Evolutionary conservation across 1,140 invertebrate species (phyloP), one percentile per base, ranked within the genome.

Genomic region (Varroa destructor): DNA sequence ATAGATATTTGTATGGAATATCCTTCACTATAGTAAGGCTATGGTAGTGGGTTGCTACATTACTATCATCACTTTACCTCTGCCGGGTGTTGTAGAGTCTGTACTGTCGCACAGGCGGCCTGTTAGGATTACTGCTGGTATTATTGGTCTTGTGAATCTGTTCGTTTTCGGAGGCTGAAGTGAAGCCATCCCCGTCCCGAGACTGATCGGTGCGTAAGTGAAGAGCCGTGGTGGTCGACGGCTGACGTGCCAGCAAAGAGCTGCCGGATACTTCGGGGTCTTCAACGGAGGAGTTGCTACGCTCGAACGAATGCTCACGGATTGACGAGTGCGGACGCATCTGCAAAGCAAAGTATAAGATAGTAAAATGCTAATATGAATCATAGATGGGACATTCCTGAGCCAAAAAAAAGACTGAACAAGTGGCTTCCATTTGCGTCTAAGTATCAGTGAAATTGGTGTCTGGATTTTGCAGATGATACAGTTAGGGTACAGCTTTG

Each of bases 241-340:
- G 61, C 37, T 67, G 61, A 8, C 61, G 61, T 12, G 36, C 61
- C 61, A 67, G 61, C 40, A 67, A 46, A 40, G 40, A 43, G 40
- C 12, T 37, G 40, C 61, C 61, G 61, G 61, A 67, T 40, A 12
- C 40, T 67, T 67, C 61, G 46, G 61, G 61, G 46, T 67, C 61
- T 40, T 67, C 61, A 46, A 67, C 61, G 46, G 61, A 67, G 61
- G 61, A 67, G 46, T 67, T 67, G 40, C 40, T 43, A 12, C 61
- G 40, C 61, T 67, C 61, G 46, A 67, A 67, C n/a, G 61, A 67
- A 67, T 67, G 61, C 61, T 67, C 61, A 5, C 61, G 61, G 12
- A 67, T 67, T 43, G 61, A 67, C 40, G 61, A 67, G 61, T 67
- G 61, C 40, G 61, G 61, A 14, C 61, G 14, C 61, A 67, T 67